Evolutionary conservation across 2,797 vertebrate genomes (phyloP), one percentile per base, ranked within the genome.

Genomic region (Phataginus tricuspis): DNA sequence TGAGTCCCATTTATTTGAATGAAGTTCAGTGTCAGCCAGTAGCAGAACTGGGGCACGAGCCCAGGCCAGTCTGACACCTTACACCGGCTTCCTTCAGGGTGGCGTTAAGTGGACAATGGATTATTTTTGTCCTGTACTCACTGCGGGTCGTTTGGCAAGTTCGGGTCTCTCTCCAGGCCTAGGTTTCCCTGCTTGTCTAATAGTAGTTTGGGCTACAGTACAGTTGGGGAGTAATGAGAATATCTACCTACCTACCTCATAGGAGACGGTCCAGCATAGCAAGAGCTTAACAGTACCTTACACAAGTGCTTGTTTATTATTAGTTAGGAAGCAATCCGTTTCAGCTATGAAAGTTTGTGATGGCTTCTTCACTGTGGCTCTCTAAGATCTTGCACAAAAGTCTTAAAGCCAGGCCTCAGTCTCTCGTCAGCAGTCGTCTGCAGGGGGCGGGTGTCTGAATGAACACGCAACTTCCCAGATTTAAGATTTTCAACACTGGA

Each of bases 201-300:
- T 12, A 16, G 29, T 23, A 19, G 0, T 16, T 37, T 18, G 23
- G 51, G 37, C n/a, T 51, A 74, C 66, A 69, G 84, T 4, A 27
- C 11, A 16, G 37, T n/a, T 10, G 31, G 27, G 34, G 63, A 31
- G 0, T 45, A 12, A 53, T 8, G 53, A 25, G 49, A 71, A 37
- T 1, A 10, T 34, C 64, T 1, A 9, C n/a, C 21, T 1, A 9
- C 29, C 21, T 7, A 7, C 23, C 45, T 61, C 57, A 7, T 0
- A 29, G 86, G 74, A 77, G 42, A 82, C 18, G 45, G 13, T 45
- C 8, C 29, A 31, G 61, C 55, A 15, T 3, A 14, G 14, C 21
- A 19, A 53, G 31, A 59, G 82, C 19, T 75, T 49, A n/a, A 14
- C 15, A 25, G 34, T 37, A 45, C 13, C 37, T 10, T 55, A 64